Evolutionary conservation across 2,888 invertebrate genomes (phyloP), one percentile per base, ranked within the genome.

Genomic region (Bunonema sp.): DNA sequence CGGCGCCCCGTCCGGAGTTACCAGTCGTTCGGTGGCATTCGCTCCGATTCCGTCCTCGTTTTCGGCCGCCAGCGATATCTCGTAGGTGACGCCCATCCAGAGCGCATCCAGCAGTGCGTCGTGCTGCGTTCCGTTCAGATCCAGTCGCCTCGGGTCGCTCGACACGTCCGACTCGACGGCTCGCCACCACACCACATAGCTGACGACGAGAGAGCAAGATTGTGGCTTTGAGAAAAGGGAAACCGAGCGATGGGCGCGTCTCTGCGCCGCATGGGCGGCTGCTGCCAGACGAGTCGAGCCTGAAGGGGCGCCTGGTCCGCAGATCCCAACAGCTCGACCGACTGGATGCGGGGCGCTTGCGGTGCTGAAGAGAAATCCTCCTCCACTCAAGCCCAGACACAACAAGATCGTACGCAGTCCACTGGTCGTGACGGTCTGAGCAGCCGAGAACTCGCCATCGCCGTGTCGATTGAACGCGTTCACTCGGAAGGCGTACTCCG

Each of bases 401-500:
- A 29, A 39, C 36, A 34, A 43, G n/a, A n/a, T n/a, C 56, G 51
- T 34, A 67, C 66, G 58, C 35, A 59, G 53, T 40, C 89, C 88
- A 22, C 86, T 86, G 1, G 93, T 97, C 71, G 80, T 40, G 20
- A 66, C 82, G 2, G 86, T 80, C 42, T 82, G 82, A 20, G 85
- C 82, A 46, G 79, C 74, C 69, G 88, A 88, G 51, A 88, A 77
- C 70, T 84, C 82, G 18, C 97, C 97, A 70, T 97, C 93, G 32
- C 97, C 97, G 71, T 87, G 87, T 49, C 88, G 78, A 3, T 93
- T 97, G 46, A 91, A 76, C 0, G 91, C 97, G 1, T 88, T 88
- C 44, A 93, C 87, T 45, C 70, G 67, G 44, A 89, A 81, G 40
- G 80, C 80, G 73, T 97, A 97, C 59, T 80, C 79, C 0, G 93